phyloP scores from a whole-genome alignment of 2,113 vertebrate genomes.

The Bagarius yarrelli region DNA sequence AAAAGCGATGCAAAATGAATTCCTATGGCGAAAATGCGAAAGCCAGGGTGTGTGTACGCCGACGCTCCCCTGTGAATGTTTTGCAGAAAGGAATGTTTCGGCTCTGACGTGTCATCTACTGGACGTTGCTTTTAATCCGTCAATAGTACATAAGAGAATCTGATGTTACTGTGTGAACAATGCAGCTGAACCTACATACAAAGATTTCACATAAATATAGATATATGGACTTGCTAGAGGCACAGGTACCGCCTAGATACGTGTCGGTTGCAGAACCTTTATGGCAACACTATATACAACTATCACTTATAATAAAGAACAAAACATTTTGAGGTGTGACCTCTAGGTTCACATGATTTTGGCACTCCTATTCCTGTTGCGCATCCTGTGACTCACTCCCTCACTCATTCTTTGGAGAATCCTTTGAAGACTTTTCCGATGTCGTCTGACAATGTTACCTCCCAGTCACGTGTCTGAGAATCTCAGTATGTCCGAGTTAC shows the following conservation, averaged over 20 bases:
- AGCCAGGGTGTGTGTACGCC: too few species aligned
- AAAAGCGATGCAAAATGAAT: too few species aligned
- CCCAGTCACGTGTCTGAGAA: background rate
- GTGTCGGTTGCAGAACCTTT: background rate
- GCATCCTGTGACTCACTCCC: background rate
- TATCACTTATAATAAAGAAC: background rate
- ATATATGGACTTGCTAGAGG: too few species aligned
- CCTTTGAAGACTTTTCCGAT: background rate
- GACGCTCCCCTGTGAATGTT: background rate
- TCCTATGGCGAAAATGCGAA: too few species aligned
- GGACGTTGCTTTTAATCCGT: background rate
- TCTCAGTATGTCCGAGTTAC: too few species aligned
- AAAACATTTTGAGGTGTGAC: background rate
- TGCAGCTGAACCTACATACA: too few species aligned
- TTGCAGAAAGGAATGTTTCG: background rate
- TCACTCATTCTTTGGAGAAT: too few species aligned
- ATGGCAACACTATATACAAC: background rate
- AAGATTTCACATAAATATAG: too few species aligned
- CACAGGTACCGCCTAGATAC: background rate
- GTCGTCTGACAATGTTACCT: background rate
- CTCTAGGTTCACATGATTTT: background rate
- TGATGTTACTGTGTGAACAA: too few species aligned
- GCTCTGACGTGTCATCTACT: background rate
- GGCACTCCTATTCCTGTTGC: background rate
- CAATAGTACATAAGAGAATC: too few species aligned